Evolutionary conservation across 1,140 invertebrate genomes (phyloP), one percentile per base, ranked within the genome.

Genomic region (Zaprionus ghesquierei): DNA sequence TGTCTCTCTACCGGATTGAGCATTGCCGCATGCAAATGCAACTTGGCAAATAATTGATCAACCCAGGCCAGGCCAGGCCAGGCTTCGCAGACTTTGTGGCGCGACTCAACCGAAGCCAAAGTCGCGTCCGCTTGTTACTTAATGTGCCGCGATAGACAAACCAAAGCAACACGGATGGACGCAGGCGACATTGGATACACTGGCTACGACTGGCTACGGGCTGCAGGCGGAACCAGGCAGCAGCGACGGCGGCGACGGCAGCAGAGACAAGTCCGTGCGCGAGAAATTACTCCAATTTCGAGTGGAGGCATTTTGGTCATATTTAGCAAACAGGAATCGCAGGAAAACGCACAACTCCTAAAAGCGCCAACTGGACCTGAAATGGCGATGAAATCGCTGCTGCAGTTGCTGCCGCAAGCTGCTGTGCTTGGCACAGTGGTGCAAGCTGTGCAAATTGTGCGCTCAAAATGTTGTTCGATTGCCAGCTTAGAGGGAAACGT

Each of bases 211-310:
- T 58, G 12, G 2, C 61, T 35, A 64, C 38, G 69, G 69, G 50
- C 68, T 87, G 71, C 64, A 69, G 82, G 84, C 84, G 84, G 79
- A 86, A 86, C 81, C 75, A 63, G 13, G 12, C 12, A 13, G 6
- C 29, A 18, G 27, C 20, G 10, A 25, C 18, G 35, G 13, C 35
- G n/a, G n/a, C 25, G 63, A 60, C 27, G 22, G 33, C 20, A 10
- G 5, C 20, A 51, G 41, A 59, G 63, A 68, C 35, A 41, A 41
- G n/a, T 41, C 35, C 35, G 35, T 51, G 79, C 75, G 79, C 75
- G 64, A 81, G 77, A 90, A 90, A 89, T 90, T 90, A 90, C 89
- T 90, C 89, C 89, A 90, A 91, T 90, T 90, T 89, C 84, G 69
- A 82, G 87, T 89, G 79, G 70, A 69, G 81, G 77, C 72, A 84